These are phyloP conservation scores for Balanococcus diminutus DNA, from an alignment of 2,888 invertebrate genomes.

Conservation along the genomic window DNA sequence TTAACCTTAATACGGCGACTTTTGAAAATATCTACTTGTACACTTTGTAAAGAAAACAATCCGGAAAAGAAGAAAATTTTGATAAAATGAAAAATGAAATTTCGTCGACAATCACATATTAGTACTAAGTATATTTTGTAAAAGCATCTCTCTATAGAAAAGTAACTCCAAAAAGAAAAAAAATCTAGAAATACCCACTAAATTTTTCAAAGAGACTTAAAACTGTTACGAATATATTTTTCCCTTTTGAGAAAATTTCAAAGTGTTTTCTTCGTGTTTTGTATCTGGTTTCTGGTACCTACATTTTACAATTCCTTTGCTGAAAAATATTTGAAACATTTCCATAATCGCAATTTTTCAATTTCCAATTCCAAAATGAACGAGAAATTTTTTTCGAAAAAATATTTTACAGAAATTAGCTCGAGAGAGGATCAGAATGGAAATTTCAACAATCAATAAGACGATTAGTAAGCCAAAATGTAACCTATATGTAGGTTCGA, in stretches of 20 bases:
- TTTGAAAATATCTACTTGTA: too few species aligned
- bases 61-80: background rate
- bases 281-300: too few species aligned
- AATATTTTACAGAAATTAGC: background rate
- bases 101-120: background rate
- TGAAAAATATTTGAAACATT: background rate
- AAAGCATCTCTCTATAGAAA: background rate
- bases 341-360: background rate
- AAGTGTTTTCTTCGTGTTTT: background rate
- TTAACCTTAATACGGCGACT: too few species aligned
- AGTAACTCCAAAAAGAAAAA: background rate
- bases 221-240: background rate
- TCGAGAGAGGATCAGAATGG: background rate
- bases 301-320: background rate
- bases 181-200: background rate
- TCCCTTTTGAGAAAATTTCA: background rate
- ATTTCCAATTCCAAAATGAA: too few species aligned
- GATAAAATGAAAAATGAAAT: background rate
- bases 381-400: background rate
- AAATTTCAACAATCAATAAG: background rate
- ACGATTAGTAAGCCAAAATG: background rate
- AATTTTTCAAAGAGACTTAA: background rate
- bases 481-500: background rate
- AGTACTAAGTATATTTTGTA: background rate
- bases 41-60: background rate